A percentile compares a stretch with the other conserved stretches of the same genome.
Evolutionary conservation across 2,113 vertebrate species (phyloP).

Genomic region (Cromileptes altivelis): DNA sequence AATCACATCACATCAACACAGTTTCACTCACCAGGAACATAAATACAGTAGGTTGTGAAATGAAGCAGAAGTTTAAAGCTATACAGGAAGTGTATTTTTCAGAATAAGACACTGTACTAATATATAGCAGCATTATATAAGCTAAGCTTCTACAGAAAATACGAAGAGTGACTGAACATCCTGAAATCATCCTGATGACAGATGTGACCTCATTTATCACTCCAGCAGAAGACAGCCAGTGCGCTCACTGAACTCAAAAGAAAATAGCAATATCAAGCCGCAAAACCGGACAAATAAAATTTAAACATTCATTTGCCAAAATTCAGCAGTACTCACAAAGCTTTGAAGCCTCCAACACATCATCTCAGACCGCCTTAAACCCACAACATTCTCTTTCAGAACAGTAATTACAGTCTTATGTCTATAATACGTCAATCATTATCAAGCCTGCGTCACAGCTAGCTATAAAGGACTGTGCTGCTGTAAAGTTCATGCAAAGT

Average conservation of each 20-base stretch:
- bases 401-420: neutral
- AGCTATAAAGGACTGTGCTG: neutral
- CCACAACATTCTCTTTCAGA: slow-evolving; percentile 12
- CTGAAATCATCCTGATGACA: slow-evolving; percentile 6
- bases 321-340: slow-evolving; percentile 15
- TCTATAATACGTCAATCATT: neutral
- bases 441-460: neutral
- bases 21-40: neutral
- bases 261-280: slow-evolving; percentile 51
- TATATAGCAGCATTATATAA: neutral
- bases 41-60: neutral
- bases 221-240: slow-evolving; percentile 1
- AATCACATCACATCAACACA: neutral
- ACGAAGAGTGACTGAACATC: neutral
- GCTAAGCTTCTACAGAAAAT: slow-evolving; percentile 6
- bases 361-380: slow-evolving; percentile 7
- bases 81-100: slow-evolving; percentile 40
- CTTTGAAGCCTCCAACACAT: slow-evolving; percentile 34
- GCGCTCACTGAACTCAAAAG: slow-evolving; percentile 7
- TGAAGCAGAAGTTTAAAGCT: neutral
- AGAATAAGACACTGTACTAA: slow-evolving; percentile 38
- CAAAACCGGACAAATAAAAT: neutral
- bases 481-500: slow-evolving; percentile 30
- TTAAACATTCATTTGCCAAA: slow-evolving; percentile 25
- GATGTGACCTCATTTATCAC: slow-evolving; percentile 10